Evolutionary conservation across 2,797 vertebrate genomes (phyloP).

Genomic region (Cirrhinus mrigala): DNA sequence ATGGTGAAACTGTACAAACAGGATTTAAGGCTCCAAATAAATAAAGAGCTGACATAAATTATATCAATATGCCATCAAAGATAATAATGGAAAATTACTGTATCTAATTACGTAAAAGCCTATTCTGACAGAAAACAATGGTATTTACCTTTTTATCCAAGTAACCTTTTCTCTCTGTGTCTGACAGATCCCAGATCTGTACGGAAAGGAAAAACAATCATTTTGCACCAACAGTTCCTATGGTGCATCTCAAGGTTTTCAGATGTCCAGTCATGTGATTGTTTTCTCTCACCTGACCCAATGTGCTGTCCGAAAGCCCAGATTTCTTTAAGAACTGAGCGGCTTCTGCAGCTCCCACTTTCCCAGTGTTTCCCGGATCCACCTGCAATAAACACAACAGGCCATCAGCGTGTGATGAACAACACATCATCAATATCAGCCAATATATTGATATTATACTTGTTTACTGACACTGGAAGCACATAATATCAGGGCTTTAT

Average conservation of each 20-base stretch:
- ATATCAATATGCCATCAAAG: background rate
- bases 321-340: conserved; percentile 96
- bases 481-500: background rate
- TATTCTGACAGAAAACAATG: background rate
- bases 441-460: background rate
- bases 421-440: background rate
- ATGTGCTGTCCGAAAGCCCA: conserved; percentile 86
- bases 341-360: conserved; percentile 89
- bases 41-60: background rate
- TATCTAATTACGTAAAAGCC: background rate
- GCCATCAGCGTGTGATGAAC: background rate
- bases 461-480: background rate
- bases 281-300: conserved; percentile 86
- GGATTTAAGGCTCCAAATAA: background rate
- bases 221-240: background rate
- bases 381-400: conserved; percentile 77
- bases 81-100: background rate
- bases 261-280: background rate
- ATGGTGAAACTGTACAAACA: background rate
- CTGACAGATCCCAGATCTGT: conserved; percentile 98
- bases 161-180: conserved; percentile 94
- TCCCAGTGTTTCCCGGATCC: conserved; percentile 89
- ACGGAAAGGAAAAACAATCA: background rate
- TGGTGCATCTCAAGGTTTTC: background rate
- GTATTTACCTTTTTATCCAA: conserved; percentile 91